phyloP scores from a whole-genome alignment of 1,140 invertebrate species.

The Zophobas morio region DNA sequence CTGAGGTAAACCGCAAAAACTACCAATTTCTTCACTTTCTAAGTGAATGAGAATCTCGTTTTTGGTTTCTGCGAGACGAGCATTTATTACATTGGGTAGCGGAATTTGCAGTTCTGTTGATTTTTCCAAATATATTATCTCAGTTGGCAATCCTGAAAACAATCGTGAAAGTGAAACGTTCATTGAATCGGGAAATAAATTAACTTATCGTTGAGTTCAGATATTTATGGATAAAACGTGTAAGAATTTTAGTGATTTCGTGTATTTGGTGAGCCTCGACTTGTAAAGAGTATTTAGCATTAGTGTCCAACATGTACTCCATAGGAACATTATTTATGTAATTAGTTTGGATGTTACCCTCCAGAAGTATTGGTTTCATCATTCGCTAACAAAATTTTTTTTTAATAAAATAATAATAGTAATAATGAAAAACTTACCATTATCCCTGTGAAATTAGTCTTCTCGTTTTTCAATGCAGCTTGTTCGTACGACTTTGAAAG shows the following conservation, averaged over 20 bases:
- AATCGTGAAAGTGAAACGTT: not conserved
- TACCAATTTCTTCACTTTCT: constrained; percentile 54
- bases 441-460: constrained; percentile 49
- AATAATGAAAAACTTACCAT: constrained; percentile 55
- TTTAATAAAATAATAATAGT: not conserved
- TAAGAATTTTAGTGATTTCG: constrained; percentile 17
- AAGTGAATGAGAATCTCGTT: constrained; percentile 60
- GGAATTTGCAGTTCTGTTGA: constrained; percentile 57
- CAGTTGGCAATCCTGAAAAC: constrained; percentile 57
- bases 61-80: constrained; percentile 53
- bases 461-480: constrained; percentile 48
- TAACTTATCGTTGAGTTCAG: constrained; percentile 4
- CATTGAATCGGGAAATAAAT: constrained; percentile 5
- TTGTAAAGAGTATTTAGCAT: constrained; percentile 41
- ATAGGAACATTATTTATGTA: constrained; percentile 55
- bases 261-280: constrained; percentile 6
- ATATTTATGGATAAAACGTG: constrained; percentile 1
- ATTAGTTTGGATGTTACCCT: constrained; percentile 54
- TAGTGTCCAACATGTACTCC: constrained; percentile 46
- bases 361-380: constrained; percentile 46
- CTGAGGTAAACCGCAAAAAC: constrained; percentile 58
- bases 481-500: constrained; percentile 58
- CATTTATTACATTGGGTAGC: constrained; percentile 54
- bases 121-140: constrained; percentile 63
- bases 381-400: constrained; percentile 52